Conservation (phyloP, 1,140 invertebrate species). For the Paraescarpia echinospica region DNA sequence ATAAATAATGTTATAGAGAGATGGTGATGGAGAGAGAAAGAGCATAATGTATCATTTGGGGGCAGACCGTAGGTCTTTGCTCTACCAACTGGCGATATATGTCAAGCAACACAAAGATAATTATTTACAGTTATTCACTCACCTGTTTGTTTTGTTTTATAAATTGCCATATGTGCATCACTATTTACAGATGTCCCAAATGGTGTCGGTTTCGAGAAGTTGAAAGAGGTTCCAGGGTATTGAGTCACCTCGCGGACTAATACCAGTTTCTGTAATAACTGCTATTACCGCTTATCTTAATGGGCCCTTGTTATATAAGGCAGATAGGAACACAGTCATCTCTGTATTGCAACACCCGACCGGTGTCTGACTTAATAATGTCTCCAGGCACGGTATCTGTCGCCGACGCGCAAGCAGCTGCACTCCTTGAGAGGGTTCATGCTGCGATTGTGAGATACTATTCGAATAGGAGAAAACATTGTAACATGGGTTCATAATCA, state of each 20-base stretch:
- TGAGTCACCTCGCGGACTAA: not conserved
- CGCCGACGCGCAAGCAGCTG: not conserved
- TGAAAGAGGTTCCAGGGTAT: not conserved
- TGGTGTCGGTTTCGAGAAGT: not conserved
- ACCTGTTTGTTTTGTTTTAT: not conserved
- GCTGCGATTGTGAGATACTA: not conserved
- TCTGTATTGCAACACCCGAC: not conserved
- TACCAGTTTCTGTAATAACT: constrained; percentile 1
- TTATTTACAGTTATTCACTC: no score
- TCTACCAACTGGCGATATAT: no score
- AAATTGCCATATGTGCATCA: not conserved
- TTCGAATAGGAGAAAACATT: not conserved
- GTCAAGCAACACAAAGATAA: no score
- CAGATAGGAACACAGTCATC: not conserved
- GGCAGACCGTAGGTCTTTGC: no score
- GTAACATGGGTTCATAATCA: not conserved
- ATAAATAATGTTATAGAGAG: no score
- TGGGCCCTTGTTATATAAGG: not conserved
- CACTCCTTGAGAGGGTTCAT: not conserved
- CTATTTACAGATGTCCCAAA: not conserved
- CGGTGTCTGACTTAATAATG: not conserved
- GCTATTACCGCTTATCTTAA: not conserved
- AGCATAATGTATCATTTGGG: no score
- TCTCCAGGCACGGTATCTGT: not conserved
- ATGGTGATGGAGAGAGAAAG: no score